Evolutionary conservation across 2,797 vertebrate genomes (phyloP).

Genomic region (Trachurus trachurus): DNA sequence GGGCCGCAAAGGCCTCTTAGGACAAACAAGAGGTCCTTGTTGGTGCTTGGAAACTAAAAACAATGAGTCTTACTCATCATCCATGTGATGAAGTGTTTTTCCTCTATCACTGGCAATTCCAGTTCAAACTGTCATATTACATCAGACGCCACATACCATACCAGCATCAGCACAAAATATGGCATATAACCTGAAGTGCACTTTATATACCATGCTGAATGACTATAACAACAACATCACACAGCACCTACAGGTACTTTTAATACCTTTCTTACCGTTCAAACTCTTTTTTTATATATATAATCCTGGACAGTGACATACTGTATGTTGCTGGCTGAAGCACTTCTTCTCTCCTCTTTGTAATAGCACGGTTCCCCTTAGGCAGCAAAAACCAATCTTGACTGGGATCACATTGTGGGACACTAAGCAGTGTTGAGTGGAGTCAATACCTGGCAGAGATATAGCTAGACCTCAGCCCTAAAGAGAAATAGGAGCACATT

Average conservation of each 20-base stretch:
- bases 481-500: conserved; percentile 72
- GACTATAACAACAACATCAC: not conserved
- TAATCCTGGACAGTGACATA: conserved; percentile 1
- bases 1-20: not conserved
- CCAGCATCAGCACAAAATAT: not conserved
- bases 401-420: conserved; percentile 74
- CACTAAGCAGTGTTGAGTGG: conserved; percentile 79
- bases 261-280: not conserved
- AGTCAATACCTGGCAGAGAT: conserved; percentile 80
- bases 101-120: not conserved
- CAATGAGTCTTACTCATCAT: not conserved
- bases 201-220: not conserved
- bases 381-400: conserved; percentile 74
- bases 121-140: not conserved
- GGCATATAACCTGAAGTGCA: not conserved
- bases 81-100: not conserved
- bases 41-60: not conserved
- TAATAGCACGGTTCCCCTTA: conserved; percentile 52
- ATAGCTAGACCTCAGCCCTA: conserved; percentile 56
- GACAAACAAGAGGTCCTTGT: conserved; percentile 1
- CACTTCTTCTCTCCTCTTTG: conserved; percentile 49
- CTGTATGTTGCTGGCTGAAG: conserved; percentile 48
- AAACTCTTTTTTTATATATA: conserved; percentile 23
- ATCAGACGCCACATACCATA: not conserved
- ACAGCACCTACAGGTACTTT: not conserved